These are phyloP conservation scores for Elysia crispata DNA, from an alignment of 2,888 invertebrate species.

Conservation along the genomic window DNA sequence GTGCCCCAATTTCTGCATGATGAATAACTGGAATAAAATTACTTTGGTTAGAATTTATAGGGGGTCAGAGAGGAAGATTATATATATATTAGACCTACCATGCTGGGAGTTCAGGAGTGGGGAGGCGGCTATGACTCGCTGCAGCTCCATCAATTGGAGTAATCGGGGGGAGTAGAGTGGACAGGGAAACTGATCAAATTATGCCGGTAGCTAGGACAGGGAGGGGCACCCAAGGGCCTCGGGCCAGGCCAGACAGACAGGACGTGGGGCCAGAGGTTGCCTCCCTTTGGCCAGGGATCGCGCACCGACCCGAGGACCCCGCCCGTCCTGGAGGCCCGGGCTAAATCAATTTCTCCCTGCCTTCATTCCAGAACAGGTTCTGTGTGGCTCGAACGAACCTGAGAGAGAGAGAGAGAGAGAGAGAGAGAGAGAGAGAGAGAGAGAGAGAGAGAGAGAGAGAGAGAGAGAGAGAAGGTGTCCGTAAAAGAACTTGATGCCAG, in stretches of 20 bases:
- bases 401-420: constrained; percentile 35
- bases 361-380: too few species aligned
- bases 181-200: constrained; percentile 40
- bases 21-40: constrained; percentile 30
- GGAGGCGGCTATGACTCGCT: too few species aligned
- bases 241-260: not conserved
- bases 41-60: not conserved
- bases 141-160: constrained; percentile 31
- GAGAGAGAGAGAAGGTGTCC: not conserved
- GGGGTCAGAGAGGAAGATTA: too few species aligned
- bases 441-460: constrained; percentile 37
- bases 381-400: not conserved
- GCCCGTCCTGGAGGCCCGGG: too few species aligned
- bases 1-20: constrained; percentile 15
- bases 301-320: too few species aligned
- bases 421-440: constrained; percentile 31
- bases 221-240: not conserved
- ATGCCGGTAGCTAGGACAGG: constrained; percentile 21
- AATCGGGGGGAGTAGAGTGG: constrained; percentile 30
- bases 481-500: not conserved
- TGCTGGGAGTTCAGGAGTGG: too few species aligned
- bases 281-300: too few species aligned
- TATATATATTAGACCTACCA: too few species aligned
- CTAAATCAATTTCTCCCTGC: too few species aligned
- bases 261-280: constrained; percentile 37